These are phyloP conservation scores for Orycteropus afer DNA, from an alignment of 2,113 vertebrate species.

Conservation along the genomic window DNA sequence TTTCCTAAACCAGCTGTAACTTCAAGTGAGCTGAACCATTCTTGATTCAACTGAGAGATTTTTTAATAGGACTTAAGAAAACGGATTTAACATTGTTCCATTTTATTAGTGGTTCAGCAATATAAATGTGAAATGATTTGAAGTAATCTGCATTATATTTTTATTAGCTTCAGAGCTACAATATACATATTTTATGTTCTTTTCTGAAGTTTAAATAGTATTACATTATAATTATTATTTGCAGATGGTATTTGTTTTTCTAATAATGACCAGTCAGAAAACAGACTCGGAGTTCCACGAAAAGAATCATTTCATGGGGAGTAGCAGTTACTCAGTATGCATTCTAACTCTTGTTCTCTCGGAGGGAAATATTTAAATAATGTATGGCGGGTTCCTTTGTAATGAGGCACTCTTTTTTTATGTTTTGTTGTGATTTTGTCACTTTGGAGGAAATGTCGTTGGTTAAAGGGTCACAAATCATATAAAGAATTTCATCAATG, in stretches of 20 bases:
- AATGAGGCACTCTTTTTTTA: constrained; percentile 56
- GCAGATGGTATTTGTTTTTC: constrained; percentile 56
- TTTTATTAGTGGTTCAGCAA: constrained; percentile 54
- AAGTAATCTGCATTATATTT: constrained; percentile 59
- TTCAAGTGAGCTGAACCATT: constrained; percentile 74
- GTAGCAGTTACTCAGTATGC: not conserved
- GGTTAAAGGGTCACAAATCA: constrained; percentile 64
- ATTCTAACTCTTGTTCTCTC: constrained; percentile 57
- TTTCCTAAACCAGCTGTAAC: constrained; percentile 76
- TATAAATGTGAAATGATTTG: constrained; percentile 54
- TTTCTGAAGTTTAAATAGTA: constrained; percentile 62
- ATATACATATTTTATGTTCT: constrained; percentile 66
- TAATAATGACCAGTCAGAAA: constrained; percentile 51
- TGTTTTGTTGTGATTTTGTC: constrained; percentile 71
- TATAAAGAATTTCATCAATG: constrained; percentile 52
- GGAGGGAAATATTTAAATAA: constrained; percentile 73
- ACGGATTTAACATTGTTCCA: constrained; percentile 57
- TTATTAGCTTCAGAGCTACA: constrained; percentile 49
- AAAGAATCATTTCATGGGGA: constrained; percentile 39
- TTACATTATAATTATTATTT: constrained; percentile 72
- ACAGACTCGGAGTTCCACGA: not conserved
- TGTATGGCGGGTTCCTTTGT: constrained; percentile 58
- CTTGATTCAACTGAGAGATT: constrained; percentile 63
- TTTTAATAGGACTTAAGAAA: constrained; percentile 60
- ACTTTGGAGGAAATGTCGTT: constrained; percentile 65